Base-by-base conservation (phyloP, 1,140 invertebrate species). In the Drosophila rhopaloa region DNA sequence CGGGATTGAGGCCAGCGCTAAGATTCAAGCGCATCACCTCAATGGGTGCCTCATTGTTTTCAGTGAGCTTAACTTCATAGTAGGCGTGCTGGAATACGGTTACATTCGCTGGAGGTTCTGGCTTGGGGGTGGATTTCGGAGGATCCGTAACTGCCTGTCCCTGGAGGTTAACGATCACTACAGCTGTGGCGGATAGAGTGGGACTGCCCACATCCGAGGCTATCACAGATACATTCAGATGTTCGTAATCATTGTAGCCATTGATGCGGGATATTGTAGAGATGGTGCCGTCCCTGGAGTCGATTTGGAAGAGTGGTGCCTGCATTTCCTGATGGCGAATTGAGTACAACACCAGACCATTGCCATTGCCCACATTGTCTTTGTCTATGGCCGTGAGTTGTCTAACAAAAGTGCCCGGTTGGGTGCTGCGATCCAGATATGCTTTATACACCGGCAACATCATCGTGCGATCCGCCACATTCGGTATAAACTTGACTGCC, bases 141-240 rank as follows among this genome's bases (percentile, higher is more conserved):
- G 96, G 44, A 43, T 72, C 95, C 0, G 94, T 94, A 1, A 96
- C 93, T 77, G 96, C 95, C 44, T 91, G 86, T 2, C 92, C 92
- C 55, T 95, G 93, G 0, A 97, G 93, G 5, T 93, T 95, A 0
- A 97, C 93, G 10, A 95, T 91, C 4, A 98, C 91, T 19, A 97
- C 92, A 5, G 97, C 96, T 0, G 95, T 95, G 0, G 96, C 96
- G 55, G 96, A 97, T 8, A 97, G 91, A 74, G 96, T 96, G 0
- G 97, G 97, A 32, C 95, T 96, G 1, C 97, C 97, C 16, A 97
- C 93, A 93, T 98, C 97, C 0, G 96, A 96, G 0, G 96, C 97
- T 6, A 96, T 94, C 0, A 98, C 94, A 0, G 96, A 96, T 1
- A 98, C 93, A 90, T 97, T 97, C 5, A 92, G 37, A 14, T 92